Evolutionary conservation across 2,113 vertebrate species (phyloP).

Genomic region (Dendrocopos noguchii): DNA sequence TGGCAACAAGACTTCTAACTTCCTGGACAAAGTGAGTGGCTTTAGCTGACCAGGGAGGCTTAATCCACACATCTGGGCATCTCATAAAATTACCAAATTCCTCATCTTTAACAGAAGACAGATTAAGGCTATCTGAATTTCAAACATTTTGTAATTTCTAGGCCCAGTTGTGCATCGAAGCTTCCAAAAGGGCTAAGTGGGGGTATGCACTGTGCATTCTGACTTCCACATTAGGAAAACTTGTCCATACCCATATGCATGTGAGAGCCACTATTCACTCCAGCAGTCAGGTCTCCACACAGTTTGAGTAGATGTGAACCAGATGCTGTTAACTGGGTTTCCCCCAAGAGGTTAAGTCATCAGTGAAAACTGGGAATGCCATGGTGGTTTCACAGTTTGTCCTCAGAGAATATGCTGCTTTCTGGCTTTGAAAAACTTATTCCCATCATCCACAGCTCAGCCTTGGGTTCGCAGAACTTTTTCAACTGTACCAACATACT

Average conservation of each 20-base stretch:
- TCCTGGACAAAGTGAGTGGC: background rate
- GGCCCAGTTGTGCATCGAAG: background rate
- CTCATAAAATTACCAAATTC: background rate
- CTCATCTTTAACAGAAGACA: background rate
- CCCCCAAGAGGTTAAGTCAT: background rate
- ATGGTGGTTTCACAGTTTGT: background rate
- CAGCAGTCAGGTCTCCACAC: background rate
- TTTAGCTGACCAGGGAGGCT: background rate
- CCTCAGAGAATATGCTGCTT: accelerated
- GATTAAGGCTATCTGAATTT: background rate
- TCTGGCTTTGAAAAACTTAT: background rate
- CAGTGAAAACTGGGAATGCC: background rate
- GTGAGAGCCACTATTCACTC: background rate
- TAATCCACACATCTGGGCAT: background rate
- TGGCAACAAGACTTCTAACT: background rate
- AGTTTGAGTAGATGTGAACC: background rate
- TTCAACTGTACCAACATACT: background rate
- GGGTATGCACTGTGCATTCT: background rate
- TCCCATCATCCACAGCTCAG: background rate
- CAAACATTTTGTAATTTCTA: background rate
- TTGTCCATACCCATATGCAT: background rate
- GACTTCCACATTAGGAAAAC: background rate
- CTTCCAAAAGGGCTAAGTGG: background rate
- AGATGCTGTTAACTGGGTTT: background rate
- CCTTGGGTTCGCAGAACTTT: background rate